phyloP scores from a whole-genome alignment of 2,113 vertebrate species.

The Melanerpes aurifrons region DNA sequence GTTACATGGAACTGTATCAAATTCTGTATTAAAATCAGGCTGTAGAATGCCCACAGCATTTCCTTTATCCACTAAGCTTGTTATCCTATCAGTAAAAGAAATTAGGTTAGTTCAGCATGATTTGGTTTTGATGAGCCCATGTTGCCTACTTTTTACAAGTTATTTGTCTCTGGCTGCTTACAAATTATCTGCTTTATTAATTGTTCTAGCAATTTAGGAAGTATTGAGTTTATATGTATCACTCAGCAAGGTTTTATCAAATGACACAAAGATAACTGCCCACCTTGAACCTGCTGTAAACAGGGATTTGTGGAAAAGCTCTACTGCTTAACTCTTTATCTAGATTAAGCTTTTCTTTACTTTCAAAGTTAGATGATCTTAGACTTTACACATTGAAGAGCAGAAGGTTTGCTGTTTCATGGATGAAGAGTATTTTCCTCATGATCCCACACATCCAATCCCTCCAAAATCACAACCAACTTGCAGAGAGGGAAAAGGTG shows the following conservation, averaged over 20 bases:
- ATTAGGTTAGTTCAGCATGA: conserved; percentile 69
- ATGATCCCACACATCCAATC: not conserved
- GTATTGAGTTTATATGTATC: conserved; percentile 3
- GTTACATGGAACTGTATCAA: conserved; percentile 40
- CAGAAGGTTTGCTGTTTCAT: not conserved
- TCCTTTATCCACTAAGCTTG: conserved; percentile 47
- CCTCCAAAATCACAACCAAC: not conserved
- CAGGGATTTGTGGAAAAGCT: not conserved
- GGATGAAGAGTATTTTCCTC: not conserved
- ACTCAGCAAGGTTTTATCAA: not conserved
- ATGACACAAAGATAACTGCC: not conserved
- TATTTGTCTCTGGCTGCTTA: conserved; percentile 46
- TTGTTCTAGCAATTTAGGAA: conserved; percentile 29
- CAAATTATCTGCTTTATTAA: conserved; percentile 52
- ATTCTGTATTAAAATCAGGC: conserved; percentile 61
- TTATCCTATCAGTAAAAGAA: conserved; percentile 57
- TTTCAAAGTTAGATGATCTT: not conserved
- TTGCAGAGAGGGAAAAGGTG: not conserved
- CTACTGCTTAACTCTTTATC: not conserved
- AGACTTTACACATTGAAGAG: not conserved
- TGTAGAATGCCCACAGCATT: not conserved
- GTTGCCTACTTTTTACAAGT: conserved; percentile 38
- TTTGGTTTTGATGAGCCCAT: conserved; percentile 63
- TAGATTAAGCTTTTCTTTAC: not conserved
- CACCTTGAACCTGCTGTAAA: not conserved